A percentile compares a stretch with the other conserved stretches of the same genome.
These are phyloP conservation scores for Andrena trimmerana DNA, from an alignment of 2,888 invertebrate species.

Conservation along the genomic window DNA sequence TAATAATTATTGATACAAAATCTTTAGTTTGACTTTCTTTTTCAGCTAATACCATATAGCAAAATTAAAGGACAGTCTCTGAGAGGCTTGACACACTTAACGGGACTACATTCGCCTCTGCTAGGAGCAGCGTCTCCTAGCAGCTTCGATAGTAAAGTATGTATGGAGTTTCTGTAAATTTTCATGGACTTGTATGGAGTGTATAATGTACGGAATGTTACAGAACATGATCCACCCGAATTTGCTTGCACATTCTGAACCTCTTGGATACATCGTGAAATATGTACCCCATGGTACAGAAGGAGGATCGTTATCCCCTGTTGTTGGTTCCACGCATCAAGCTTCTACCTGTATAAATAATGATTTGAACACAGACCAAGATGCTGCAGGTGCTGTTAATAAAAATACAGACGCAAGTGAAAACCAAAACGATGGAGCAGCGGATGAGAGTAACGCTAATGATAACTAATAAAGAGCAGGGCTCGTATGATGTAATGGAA, in stretches of 20 bases:
- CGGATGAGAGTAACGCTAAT: background rate
- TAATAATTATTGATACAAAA: background rate
- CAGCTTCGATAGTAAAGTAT: slow-evolving; percentile 1
- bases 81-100: background rate
- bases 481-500: background rate
- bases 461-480: too few species aligned
- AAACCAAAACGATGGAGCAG: background rate
- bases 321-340: slow-evolving; percentile 6
- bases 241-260: slow-evolving; percentile 16
- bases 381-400: background rate
- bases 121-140: background rate
- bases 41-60: slow-evolving; percentile 1
- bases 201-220: slow-evolving; percentile 12
- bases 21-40: background rate
- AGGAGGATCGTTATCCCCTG: background rate
- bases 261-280: slow-evolving; percentile 45
- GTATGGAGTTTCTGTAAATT: background rate
- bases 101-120: background rate
- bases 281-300: slow-evolving; percentile 12
- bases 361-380: background rate
- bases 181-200: background rate
- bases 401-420: background rate
- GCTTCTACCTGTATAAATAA: background rate
- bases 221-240: slow-evolving; percentile 9
- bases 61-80: background rate